These are phyloP conservation scores for Camptogramma bilineatum DNA, from an alignment of 2,888 invertebrate species.

Conservation along the genomic window DNA sequence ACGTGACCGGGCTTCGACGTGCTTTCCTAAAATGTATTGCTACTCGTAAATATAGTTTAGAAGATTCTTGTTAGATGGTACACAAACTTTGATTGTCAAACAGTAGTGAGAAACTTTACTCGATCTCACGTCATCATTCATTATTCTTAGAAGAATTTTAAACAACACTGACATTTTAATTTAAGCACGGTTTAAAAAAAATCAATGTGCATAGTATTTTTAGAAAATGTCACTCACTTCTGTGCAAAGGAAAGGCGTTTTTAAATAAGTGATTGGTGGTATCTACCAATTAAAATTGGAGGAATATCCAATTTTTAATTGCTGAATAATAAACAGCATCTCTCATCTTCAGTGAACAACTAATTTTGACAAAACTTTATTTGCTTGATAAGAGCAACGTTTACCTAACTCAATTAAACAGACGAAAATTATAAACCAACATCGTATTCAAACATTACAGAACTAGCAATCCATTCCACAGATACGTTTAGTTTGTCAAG, in stretches of 20 bases:
- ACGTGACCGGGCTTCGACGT: constrained; percentile 6
- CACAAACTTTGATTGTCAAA: background rate
- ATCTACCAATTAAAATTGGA: no score
- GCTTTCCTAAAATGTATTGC: constrained; percentile 8
- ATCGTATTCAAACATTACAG: constrained; percentile 46
- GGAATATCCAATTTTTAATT: no score
- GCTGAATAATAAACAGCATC: background rate
- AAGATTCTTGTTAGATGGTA: background rate
- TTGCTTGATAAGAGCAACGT: constrained; percentile 33
- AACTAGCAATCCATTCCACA: constrained; percentile 57
- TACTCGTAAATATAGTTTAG: background rate
- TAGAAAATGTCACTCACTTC: no score
- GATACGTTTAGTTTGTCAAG: constrained; percentile 62
- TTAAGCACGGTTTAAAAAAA: no score
- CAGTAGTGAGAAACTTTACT: background rate
- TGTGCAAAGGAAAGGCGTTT: no score
- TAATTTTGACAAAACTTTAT: constrained; percentile 23
- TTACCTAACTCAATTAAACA: constrained; percentile 38
- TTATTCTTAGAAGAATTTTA: no score
- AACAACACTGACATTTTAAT: no score
- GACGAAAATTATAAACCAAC: constrained; percentile 47
- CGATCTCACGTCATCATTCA: background rate
- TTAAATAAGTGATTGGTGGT: no score
- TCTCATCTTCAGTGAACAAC: background rate
- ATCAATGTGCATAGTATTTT: no score